phyloP scores from a whole-genome alignment of 2,113 vertebrate species.

The Myrmecophaga tridactyla region DNA sequence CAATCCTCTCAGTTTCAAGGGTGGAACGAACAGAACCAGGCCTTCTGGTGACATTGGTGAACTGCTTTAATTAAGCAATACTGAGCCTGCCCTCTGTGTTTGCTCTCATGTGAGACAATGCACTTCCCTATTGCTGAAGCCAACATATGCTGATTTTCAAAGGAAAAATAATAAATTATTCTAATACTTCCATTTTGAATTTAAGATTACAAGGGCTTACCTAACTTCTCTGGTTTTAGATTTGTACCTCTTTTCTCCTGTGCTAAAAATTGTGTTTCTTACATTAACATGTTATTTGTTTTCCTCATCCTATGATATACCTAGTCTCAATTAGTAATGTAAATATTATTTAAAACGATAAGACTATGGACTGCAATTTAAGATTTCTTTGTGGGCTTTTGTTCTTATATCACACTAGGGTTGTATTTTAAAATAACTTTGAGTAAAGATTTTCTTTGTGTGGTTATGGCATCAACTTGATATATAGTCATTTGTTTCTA shows the following conservation, averaged over 20 bases:
- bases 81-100: background rate
- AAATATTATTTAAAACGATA: conserved; percentile 14
- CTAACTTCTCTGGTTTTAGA: background rate
- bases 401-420: background rate
- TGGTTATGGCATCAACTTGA: background rate
- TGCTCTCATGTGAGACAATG: background rate
- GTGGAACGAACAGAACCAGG: background rate
- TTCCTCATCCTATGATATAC: background rate
- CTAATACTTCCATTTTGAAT: background rate
- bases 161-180: background rate
- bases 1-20: background rate
- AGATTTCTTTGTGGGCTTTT: background rate
- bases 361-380: background rate
- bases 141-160: background rate
- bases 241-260: background rate
- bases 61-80: background rate
- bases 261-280: background rate
- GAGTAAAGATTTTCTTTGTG: background rate
- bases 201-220: background rate
- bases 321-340: background rate
- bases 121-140: background rate
- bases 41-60: background rate
- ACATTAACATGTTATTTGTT: background rate
- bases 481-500: background rate
- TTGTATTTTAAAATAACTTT: background rate